Conservation (phyloP, 2,888 invertebrate species). For the Orthosia gracilis region DNA sequence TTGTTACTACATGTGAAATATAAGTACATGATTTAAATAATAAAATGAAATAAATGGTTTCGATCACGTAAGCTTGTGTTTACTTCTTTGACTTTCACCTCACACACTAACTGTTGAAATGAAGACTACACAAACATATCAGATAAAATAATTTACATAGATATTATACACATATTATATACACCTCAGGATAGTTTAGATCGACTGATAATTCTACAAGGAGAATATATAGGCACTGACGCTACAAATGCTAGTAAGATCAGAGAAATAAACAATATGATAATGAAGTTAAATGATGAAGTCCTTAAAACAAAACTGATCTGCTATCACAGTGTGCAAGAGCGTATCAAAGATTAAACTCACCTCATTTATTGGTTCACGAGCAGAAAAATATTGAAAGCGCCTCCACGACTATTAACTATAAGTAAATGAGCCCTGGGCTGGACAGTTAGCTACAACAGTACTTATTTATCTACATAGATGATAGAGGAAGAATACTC, state of each 20-base stretch:
- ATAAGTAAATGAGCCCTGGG: no score
- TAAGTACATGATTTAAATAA: slow-evolving; percentile 80
- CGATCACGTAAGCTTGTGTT: slow-evolving; percentile 71
- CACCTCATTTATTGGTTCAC: background rate
- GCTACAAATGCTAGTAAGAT: no score
- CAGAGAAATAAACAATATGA: no score
- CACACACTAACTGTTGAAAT: slow-evolving; percentile 10
- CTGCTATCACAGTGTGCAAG: background rate
- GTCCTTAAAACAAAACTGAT: background rate
- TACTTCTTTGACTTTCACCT: slow-evolving; percentile 62
- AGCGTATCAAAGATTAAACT: no score
- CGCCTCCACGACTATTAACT: no score
- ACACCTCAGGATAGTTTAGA: background rate
- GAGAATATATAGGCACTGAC: no score
- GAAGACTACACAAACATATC: slow-evolving; percentile 1
- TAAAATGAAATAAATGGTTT: slow-evolving; percentile 82
- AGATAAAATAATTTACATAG: background rate
- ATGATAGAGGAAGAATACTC: background rate
- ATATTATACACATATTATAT: background rate
- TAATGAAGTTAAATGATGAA: no score
- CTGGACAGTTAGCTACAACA: background rate
- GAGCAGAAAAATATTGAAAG: no score
- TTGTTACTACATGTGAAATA: slow-evolving; percentile 79
- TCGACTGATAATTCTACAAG: background rate
- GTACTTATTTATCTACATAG: no score